These are phyloP conservation scores for Temnothorax curvispinosus DNA, from an alignment of 1,140 invertebrate genomes.

Conservation along the genomic window DNA sequence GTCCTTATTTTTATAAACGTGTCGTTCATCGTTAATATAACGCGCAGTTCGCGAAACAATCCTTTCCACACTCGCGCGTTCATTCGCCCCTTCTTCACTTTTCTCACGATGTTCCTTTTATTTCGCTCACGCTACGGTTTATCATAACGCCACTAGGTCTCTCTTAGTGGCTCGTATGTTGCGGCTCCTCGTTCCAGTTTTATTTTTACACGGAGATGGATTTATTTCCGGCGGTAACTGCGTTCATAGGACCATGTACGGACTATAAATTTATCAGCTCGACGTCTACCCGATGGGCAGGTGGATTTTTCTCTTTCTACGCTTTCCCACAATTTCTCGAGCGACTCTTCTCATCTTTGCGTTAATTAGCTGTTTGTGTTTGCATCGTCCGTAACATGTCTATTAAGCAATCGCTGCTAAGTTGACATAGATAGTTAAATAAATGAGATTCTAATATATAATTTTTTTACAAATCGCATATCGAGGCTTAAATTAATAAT, in stretches of 20 bases:
- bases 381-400: background rate
- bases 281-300: slow-evolving; percentile 11
- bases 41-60: slow-evolving; percentile 33
- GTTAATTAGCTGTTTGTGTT: slow-evolving; percentile 13
- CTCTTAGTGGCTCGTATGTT: slow-evolving; percentile 49
- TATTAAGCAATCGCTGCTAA: background rate
- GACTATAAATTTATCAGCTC: slow-evolving; percentile 59
- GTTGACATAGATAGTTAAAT: background rate
- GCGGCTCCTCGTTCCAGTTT: slow-evolving; percentile 59
- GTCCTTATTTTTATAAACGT: slow-evolving; percentile 29
- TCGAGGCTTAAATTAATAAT: background rate
- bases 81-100: slow-evolving; percentile 34
- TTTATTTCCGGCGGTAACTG: slow-evolving; percentile 64
- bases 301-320: slow-evolving; percentile 6
- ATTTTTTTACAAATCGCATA: background rate
- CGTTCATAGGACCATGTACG: slow-evolving; percentile 58
- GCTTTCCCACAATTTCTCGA: background rate
- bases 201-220: slow-evolving; percentile 64
- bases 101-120: slow-evolving; percentile 34
- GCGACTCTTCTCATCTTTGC: background rate
- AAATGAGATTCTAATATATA: background rate
- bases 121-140: slow-evolving; percentile 49
- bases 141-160: slow-evolving; percentile 49
- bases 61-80: slow-evolving; percentile 5
- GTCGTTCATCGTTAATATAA: slow-evolving; percentile 39